Evolutionary conservation across 2,113 vertebrate species (phyloP).

Genomic region (Dendrocopos noguchii): DNA sequence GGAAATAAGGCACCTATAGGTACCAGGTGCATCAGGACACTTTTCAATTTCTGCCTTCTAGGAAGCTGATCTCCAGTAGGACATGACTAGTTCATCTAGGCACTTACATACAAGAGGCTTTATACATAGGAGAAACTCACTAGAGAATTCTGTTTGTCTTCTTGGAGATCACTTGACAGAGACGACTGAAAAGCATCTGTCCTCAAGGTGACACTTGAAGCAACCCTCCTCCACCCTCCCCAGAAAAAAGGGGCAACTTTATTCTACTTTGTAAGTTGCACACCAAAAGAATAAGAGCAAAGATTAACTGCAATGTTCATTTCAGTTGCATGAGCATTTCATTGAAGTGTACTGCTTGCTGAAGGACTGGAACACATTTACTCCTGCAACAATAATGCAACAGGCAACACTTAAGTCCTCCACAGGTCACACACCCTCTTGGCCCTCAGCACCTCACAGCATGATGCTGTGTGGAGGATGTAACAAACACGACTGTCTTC

Average conservation of each 20-base stretch:
- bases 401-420: background rate
- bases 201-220: background rate
- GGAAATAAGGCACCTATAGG: background rate
- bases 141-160: background rate
- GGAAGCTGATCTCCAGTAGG: background rate
- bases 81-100: background rate
- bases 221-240: background rate
- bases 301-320: background rate
- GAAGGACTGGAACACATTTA: background rate
- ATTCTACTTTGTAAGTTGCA: background rate
- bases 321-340: background rate
- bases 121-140: background rate
- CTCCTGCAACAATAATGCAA: background rate
- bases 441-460: background rate
- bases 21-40: background rate
- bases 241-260: accelerated
- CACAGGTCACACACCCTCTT: background rate
- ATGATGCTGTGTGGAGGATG: background rate
- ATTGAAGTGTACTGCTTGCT: background rate
- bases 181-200: background rate
- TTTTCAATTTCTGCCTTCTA: background rate
- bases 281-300: background rate
- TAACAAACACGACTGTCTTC: background rate
- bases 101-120: background rate
- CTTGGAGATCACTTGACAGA: background rate